These are phyloP conservation scores for Athene cunicularia DNA, from an alignment of 2,113 vertebrate genomes.

Conservation along the genomic window DNA sequence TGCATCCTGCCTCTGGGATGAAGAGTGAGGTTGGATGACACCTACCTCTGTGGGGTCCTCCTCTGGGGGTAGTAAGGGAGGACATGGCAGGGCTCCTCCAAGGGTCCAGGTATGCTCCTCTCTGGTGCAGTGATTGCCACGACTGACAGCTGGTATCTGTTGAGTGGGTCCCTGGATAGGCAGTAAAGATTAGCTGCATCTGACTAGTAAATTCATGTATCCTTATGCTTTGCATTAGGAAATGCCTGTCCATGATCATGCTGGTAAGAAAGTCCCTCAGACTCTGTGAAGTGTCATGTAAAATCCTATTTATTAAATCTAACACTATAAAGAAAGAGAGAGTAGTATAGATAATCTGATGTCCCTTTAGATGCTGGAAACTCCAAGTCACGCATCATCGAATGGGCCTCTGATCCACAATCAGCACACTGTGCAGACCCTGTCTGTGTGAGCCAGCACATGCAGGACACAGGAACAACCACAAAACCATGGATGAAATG, in stretches of 20 bases:
- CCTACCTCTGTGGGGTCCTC: not conserved
- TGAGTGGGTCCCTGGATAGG: not conserved
- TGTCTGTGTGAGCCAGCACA: not conserved
- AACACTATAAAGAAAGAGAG: not conserved
- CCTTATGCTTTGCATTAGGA: not conserved
- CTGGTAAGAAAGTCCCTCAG: not conserved
- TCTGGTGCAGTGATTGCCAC: not conserved
- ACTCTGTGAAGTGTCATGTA: not conserved
- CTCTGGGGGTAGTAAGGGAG: not conserved
- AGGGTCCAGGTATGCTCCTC: not conserved
- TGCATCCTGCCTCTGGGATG: not conserved
- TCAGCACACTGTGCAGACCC: not conserved
- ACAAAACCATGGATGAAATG: no score
- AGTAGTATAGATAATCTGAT: not conserved
- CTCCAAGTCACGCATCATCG: rapidly evolving
- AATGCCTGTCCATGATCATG: not conserved
- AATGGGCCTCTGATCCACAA: not conserved
- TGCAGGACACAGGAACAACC: no score
- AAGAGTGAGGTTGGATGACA: not conserved
- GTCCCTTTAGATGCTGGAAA: not conserved
- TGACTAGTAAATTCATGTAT: not conserved
- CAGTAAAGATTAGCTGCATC: not conserved
- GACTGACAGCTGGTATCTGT: not conserved
- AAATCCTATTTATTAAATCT: not conserved
- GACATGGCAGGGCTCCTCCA: not conserved